Evolutionary conservation across 2,888 invertebrate genomes (phyloP).

Genomic region (Marronus borbonicus): DNA sequence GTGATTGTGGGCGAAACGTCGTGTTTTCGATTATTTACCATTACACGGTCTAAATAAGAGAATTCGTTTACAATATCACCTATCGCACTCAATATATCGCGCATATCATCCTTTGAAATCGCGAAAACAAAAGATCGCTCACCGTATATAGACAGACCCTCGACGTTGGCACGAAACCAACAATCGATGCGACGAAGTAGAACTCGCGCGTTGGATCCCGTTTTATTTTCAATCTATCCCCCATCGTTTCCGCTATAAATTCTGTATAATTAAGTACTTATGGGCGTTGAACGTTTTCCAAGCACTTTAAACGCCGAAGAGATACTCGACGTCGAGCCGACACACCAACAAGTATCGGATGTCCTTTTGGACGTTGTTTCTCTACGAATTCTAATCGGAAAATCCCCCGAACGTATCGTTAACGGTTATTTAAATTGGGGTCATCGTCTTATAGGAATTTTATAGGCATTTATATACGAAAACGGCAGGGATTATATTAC

Average conservation of each 20-base stretch:
- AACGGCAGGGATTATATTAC: too few relatives aligned
- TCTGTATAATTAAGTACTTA: slow-evolving; percentile 38
- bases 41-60: too few relatives aligned
- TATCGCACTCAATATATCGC: too few relatives aligned
- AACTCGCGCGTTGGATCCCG: neutral
- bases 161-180: slow-evolving; percentile 15
- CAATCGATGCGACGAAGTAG: neutral
- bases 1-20: too few relatives aligned
- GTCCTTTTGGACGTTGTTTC: neutral
- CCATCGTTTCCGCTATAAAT: slow-evolving; percentile 24
- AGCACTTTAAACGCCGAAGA: slow-evolving; percentile 1
- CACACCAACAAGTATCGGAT: neutral
- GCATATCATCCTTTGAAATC: neutral
- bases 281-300: slow-evolving; percentile 31
- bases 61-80: too few relatives aligned
- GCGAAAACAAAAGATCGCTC: neutral
- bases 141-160: neutral
- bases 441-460: too few relatives aligned
- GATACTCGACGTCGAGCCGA: neutral
- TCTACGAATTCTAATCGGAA: neutral
- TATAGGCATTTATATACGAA: too few relatives aligned
- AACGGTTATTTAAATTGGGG: too few relatives aligned
- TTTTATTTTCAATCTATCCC: slow-evolving; percentile 35
- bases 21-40: too few relatives aligned
- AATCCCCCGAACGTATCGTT: neutral